These are phyloP conservation scores for Pipra filicauda DNA, from an alignment of 2,113 vertebrate species.

Conservation along the genomic window DNA sequence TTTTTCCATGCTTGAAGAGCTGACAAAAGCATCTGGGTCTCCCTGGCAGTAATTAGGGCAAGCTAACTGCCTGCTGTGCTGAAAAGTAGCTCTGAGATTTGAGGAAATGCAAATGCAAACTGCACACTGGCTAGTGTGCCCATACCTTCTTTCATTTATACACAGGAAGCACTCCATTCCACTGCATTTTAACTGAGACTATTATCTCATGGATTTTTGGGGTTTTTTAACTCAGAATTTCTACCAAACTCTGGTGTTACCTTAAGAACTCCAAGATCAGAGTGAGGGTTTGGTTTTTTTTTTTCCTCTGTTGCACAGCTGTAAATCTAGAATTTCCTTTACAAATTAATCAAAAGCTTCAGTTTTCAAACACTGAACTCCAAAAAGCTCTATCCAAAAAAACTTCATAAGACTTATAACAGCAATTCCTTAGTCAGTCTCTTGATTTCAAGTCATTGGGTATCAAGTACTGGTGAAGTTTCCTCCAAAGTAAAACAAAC, in stretches of 20 bases:
- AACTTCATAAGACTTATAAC: neutral
- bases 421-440: neutral
- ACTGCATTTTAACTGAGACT: neutral
- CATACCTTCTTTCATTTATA: neutral
- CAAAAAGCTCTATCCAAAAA: neutral
- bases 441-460: neutral
- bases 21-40: slow-evolving; percentile 65
- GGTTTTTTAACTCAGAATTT: neutral
- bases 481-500: neutral
- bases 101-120: slow-evolving; percentile 37
- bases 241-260: neutral
- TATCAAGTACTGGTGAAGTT: neutral
- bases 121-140: neutral
- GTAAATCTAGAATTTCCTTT: neutral
- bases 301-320: neutral
- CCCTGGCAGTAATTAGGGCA: slow-evolving; percentile 60
- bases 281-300: neutral
- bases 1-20: slow-evolving; percentile 54
- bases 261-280: neutral
- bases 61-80: slow-evolving; percentile 49
- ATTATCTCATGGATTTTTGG: neutral
- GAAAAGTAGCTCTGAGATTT: slow-evolving; percentile 30
- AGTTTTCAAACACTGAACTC: neutral
- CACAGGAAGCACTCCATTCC: neutral
- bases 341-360: neutral